These are phyloP conservation scores for Prietella phreatophila DNA, from an alignment of 2,113 vertebrate species.

Conservation along the genomic window DNA sequence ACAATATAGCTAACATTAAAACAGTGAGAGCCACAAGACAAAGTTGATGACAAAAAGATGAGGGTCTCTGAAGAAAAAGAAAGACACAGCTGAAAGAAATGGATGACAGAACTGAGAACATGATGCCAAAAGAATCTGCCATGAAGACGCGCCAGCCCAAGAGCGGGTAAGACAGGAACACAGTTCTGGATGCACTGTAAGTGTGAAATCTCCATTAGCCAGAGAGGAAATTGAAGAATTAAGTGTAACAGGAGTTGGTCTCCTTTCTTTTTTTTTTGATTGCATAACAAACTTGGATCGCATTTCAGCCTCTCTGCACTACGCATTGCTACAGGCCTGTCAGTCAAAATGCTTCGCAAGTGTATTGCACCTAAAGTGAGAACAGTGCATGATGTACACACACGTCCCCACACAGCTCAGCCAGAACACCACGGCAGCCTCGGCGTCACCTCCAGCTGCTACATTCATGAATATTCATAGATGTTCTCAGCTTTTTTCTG, in stretches of 20 bases:
- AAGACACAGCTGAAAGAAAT: background rate
- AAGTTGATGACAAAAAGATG: background rate
- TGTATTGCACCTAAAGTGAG: slow-evolving; percentile 18
- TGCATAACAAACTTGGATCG: slow-evolving; percentile 39
- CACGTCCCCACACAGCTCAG: background rate
- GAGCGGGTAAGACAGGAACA: slow-evolving; percentile 8
- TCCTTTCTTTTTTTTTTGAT: background rate
- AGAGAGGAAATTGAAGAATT: slow-evolving; percentile 28
- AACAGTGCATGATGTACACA: slow-evolving; percentile 23
- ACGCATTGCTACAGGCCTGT: slow-evolving; percentile 3
- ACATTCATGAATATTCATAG: slow-evolving; percentile 33
- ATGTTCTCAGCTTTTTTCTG: background rate
- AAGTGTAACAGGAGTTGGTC: slow-evolving; percentile 15
- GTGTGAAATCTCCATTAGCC: slow-evolving; percentile 39
- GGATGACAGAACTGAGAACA: slow-evolving; percentile 4
- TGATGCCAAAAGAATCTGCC: slow-evolving; percentile 4
- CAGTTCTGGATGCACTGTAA: slow-evolving; percentile 40
- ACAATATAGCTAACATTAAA: background rate
- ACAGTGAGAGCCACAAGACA: background rate
- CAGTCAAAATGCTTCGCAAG: slow-evolving; percentile 22
- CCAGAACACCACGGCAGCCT: slow-evolving; percentile 25
- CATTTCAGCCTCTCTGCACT: slow-evolving; percentile 4
- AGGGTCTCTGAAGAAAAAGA: background rate
- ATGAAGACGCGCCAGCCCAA: slow-evolving; percentile 9
- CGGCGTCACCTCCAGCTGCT: slow-evolving; percentile 34